These are phyloP conservation scores for Datnioides undecimradiatus DNA, from an alignment of 2,113 vertebrate species.

Conservation along the genomic window DNA sequence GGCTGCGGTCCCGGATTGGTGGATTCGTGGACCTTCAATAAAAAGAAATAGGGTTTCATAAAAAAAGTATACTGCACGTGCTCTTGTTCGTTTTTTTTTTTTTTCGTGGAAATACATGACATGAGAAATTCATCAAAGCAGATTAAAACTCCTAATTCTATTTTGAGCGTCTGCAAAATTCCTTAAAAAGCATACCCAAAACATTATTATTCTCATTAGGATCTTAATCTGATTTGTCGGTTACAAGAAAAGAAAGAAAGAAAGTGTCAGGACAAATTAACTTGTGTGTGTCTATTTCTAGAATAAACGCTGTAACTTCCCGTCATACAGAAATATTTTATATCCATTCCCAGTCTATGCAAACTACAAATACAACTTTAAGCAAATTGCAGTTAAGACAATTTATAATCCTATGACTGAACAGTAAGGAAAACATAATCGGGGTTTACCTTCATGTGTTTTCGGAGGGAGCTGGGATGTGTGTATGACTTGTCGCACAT, in stretches of 20 bases:
- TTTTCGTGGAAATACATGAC: conserved; percentile 4
- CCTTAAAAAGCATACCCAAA: conserved; percentile 36
- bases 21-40: conserved; percentile 94
- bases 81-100: conserved; percentile 9
- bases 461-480: conserved; percentile 97
- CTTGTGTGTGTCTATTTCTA: conserved; percentile 31
- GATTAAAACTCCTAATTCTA: conserved; percentile 36
- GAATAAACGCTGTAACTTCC: background rate
- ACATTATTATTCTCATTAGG: conserved; percentile 52
- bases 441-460: conserved; percentile 97
- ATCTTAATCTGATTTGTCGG: conserved; percentile 68
- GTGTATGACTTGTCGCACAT: conserved; percentile 99
- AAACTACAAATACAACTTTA: background rate
- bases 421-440: background rate
- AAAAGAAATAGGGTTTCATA: background rate
- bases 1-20: conserved; percentile 95
- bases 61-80: conserved; percentile 3
- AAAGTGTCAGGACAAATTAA: conserved; percentile 62
- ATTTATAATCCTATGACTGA: background rate
- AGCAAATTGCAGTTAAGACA: background rate
- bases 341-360: background rate
- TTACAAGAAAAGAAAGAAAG: conserved; percentile 57
- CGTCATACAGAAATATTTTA: background rate
- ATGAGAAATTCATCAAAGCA: conserved; percentile 23
- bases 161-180: conserved; percentile 11